Percentiles rank a stretch among this genome's conserved stretches.
Conservation (phyloP, 2,797 vertebrate species). For the Chaetophractus vellerosus region DNA sequence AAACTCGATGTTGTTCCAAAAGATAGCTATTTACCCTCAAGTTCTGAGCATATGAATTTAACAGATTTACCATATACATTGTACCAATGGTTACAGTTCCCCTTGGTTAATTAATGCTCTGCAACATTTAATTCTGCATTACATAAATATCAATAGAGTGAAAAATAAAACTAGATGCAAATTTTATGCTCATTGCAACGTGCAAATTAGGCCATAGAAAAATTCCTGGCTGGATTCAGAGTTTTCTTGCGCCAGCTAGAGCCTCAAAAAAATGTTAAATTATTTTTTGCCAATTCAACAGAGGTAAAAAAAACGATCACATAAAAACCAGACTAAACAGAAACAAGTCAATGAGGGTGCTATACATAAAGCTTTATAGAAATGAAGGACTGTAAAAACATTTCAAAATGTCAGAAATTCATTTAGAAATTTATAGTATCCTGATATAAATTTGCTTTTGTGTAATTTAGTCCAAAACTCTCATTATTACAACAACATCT, state of each 20-base stretch:
- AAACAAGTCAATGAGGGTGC: slow-evolving; percentile 73
- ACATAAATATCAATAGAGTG: slow-evolving; percentile 75
- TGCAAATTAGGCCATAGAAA: slow-evolving; percentile 81
- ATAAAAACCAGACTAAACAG: slow-evolving; percentile 77
- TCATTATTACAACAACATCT: slow-evolving; percentile 63
- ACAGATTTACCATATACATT: slow-evolving; percentile 66
- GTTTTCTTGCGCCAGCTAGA: slow-evolving; percentile 64
- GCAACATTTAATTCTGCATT: slow-evolving; percentile 80
- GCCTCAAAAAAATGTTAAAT: slow-evolving; percentile 69
- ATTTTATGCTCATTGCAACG: slow-evolving; percentile 81
- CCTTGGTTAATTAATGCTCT: slow-evolving; percentile 79
- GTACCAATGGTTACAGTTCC: slow-evolving; percentile 64
- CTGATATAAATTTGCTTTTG: slow-evolving; percentile 46
- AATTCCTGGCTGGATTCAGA: slow-evolving; percentile 74
- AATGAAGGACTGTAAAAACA: slow-evolving; percentile 70
- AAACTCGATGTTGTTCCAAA: slow-evolving; percentile 43
- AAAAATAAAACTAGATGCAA: slow-evolving; percentile 83
- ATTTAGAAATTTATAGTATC: slow-evolving; percentile 73
- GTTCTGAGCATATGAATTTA: slow-evolving; percentile 57
- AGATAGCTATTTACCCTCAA: slow-evolving; percentile 22
- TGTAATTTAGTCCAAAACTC: slow-evolving; percentile 59
- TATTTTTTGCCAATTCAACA: slow-evolving; percentile 79
- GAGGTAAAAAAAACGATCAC: slow-evolving; percentile 72
- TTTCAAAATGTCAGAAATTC: slow-evolving; percentile 80
- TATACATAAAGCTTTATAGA: slow-evolving; percentile 65